Evolutionary conservation across 2,888 invertebrate genomes (phyloP).

Genomic region (Agrochola lota): DNA sequence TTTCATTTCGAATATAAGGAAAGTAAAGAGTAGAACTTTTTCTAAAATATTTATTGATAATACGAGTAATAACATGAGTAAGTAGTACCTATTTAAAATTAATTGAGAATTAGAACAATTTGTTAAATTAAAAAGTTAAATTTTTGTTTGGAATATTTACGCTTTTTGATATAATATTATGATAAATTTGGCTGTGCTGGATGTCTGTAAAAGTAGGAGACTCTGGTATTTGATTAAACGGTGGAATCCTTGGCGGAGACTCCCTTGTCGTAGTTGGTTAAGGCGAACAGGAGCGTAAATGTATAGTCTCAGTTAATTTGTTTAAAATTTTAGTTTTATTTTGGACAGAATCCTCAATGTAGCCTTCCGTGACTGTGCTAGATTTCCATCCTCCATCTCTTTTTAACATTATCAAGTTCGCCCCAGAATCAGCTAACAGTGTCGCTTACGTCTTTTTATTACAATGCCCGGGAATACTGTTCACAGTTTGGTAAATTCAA

Average conservation of each 20-base stretch:
- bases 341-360: background rate
- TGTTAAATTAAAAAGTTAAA: too few species aligned
- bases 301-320: background rate
- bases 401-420: background rate
- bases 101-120: too few species aligned
- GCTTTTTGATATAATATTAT: background rate
- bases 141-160: background rate
- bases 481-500: too few species aligned
- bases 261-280: background rate
- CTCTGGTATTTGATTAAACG: background rate
- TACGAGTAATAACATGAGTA: too few species aligned
- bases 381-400: background rate
- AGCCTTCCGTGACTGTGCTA: background rate
- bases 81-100: too few species aligned
- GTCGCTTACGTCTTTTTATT: background rate
- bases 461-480: background rate
- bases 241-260: background rate
- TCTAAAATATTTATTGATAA: background rate
- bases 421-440: background rate
- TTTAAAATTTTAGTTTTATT: background rate
- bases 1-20: too few species aligned
- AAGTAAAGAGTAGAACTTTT: background rate
- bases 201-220: conserved; percentile 9
- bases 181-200: background rate
- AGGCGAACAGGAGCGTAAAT: background rate